Conservation (phyloP, 23 tunicate genomes). For the Ciona savignyi region DNA sequence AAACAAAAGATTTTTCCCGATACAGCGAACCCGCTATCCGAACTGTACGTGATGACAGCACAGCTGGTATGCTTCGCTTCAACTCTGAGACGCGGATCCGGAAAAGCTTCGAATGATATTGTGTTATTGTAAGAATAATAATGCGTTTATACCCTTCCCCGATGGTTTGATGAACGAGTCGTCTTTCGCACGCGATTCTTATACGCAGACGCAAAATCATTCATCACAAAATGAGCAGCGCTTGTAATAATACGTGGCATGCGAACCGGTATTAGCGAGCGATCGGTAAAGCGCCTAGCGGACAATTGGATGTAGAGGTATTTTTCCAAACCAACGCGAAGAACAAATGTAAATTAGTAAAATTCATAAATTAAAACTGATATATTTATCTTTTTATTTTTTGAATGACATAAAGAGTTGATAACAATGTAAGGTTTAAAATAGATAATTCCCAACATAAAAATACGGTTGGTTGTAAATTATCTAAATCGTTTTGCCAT, state of each 20-base stretch:
- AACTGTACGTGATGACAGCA: background rate
- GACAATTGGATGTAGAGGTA: no score
- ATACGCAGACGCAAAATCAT: background rate
- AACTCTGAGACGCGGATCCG: background rate
- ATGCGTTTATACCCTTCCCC: background rate
- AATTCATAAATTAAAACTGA: no score
- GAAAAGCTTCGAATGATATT: background rate
- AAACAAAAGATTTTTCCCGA: background rate
- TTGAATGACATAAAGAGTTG: no score
- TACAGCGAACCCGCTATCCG: background rate
- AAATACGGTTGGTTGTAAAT: no score
- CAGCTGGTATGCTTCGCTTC: background rate
- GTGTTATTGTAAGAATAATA: background rate
- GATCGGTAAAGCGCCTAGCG: no score
- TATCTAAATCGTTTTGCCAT: no score
- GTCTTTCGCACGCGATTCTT: constrained; percentile 1
- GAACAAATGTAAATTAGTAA: no score
- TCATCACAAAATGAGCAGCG: background rate
- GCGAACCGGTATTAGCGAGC: no score
- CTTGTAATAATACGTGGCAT: background rate
- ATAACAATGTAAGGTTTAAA: no score
- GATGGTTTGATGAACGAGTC: background rate
- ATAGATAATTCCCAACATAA: no score
- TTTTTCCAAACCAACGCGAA: no score
- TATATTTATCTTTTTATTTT: no score